Conservation (phyloP, 2,797 vertebrate species). For the Eleutherodactylus coqui region DNA sequence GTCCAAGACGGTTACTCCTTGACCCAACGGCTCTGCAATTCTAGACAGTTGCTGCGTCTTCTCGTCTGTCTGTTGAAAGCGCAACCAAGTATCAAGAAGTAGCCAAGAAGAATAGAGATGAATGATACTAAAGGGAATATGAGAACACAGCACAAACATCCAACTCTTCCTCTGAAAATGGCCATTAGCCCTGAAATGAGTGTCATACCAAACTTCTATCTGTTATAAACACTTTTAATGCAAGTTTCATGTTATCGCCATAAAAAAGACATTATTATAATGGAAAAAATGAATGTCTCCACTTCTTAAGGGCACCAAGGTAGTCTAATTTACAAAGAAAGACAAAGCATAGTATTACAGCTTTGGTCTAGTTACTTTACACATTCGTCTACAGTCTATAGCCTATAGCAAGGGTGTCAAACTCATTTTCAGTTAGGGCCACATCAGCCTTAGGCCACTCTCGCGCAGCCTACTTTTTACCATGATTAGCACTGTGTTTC, state of each 20-base stretch:
- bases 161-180: neutral
- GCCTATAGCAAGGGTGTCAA: too few relatives aligned
- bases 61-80: constrained; percentile 41
- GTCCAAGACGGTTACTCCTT: constrained; percentile 47
- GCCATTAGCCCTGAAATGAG: neutral
- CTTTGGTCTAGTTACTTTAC: too few relatives aligned
- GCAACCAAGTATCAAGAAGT: neutral
- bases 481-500: too few relatives aligned
- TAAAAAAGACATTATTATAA: neutral
- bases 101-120: constrained; percentile 45
- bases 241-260: neutral
- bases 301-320: neutral
- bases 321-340: neutral
- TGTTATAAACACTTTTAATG: neutral
- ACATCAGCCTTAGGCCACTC: too few relatives aligned
- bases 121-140: constrained; percentile 37
- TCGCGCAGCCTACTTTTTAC: too few relatives aligned
- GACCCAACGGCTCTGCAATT: constrained; percentile 50
- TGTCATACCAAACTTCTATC: neutral
- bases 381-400: too few relatives aligned
- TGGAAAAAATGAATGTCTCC: too few relatives aligned
- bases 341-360: too few relatives aligned
- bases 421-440: too few relatives aligned
- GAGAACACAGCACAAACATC: constrained; percentile 19
- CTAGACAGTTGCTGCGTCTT: constrained; percentile 53